Conservation (phyloP, 2,888 invertebrate species). For the Helicoverpa assulta region DNA sequence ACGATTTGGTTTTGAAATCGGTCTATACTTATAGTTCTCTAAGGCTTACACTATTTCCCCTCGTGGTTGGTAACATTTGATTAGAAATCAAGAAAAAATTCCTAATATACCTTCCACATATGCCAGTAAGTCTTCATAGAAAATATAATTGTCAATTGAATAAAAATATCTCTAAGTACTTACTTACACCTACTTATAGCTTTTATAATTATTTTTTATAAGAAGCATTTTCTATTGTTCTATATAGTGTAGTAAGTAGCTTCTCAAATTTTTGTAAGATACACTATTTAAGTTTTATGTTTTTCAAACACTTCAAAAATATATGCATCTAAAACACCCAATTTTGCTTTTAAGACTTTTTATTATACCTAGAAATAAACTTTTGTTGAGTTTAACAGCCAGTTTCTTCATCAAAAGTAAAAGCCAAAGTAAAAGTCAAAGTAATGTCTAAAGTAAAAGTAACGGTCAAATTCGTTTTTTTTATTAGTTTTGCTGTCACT, state of each 20-base stretch:
- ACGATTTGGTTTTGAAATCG: conserved; percentile 40
- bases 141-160: conserved; percentile 35
- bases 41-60: conserved; percentile 26
- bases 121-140: conserved; percentile 17
- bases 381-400: conserved; percentile 10
- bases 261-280: conserved; percentile 21
- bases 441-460: no score
- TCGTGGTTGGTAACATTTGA: background rate
- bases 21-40: conserved; percentile 15
- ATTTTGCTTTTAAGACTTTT: conserved; percentile 31
- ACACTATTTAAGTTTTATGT: conserved; percentile 16
- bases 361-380: conserved; percentile 17
- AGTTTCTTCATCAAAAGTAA: no score
- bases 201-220: conserved; percentile 50
- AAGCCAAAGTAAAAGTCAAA: no score
- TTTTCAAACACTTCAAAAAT: conserved; percentile 16
- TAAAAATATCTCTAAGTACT: conserved; percentile 11
- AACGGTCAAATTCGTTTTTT: no score
- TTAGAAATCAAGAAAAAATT: conserved; percentile 25
- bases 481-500: no score
- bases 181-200: conserved; percentile 24
- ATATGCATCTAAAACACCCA: conserved; percentile 30
- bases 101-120: conserved; percentile 9
- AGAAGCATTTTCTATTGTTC: conserved; percentile 49
- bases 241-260: conserved; percentile 19